These are phyloP conservation scores for Enteromius unitaeniatus DNA, from an alignment of 2,797 vertebrate species.

Conservation along the genomic window DNA sequence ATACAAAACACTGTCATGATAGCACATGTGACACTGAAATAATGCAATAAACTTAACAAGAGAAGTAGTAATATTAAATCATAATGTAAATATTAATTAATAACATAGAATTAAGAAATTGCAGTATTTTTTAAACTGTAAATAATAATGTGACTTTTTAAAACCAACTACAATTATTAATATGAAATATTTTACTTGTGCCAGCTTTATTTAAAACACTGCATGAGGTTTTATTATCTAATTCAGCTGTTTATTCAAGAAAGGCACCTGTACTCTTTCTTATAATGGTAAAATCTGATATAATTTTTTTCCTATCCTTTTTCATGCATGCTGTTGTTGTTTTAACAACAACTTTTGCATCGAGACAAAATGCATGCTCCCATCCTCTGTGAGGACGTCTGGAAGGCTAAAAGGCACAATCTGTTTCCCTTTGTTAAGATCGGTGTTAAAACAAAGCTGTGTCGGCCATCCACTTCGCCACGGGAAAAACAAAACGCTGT, in stretches of 20 bases:
- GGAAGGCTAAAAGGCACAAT: constrained; percentile 59
- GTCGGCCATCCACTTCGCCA: constrained; percentile 35
- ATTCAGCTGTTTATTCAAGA: constrained; percentile 23
- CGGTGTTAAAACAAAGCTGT: constrained; percentile 52
- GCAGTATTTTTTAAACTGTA: not conserved
- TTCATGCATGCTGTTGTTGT: constrained; percentile 26
- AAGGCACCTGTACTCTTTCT: constrained; percentile 26
- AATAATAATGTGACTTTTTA: not conserved
- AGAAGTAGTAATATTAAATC: no score
- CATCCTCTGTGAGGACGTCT: constrained; percentile 42
- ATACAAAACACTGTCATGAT: not conserved
- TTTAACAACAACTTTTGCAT: constrained; percentile 42
- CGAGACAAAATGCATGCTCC: constrained; percentile 37
- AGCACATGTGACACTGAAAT: no score
- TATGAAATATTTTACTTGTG: not conserved
- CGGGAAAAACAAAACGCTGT: constrained; percentile 50
- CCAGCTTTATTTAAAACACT: not conserved
- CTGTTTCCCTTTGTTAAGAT: constrained; percentile 50
- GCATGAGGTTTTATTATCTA: constrained; percentile 14
- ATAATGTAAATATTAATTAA: no score
- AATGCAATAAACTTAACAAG: no score
- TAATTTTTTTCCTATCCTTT: constrained; percentile 1
- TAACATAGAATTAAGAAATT: no score
- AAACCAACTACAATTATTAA: not conserved
- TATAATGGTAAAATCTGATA: constrained; percentile 10